These are phyloP conservation scores for Solenopsis fugax DNA, from an alignment of 1,140 invertebrate genomes.

Conservation along the genomic window DNA sequence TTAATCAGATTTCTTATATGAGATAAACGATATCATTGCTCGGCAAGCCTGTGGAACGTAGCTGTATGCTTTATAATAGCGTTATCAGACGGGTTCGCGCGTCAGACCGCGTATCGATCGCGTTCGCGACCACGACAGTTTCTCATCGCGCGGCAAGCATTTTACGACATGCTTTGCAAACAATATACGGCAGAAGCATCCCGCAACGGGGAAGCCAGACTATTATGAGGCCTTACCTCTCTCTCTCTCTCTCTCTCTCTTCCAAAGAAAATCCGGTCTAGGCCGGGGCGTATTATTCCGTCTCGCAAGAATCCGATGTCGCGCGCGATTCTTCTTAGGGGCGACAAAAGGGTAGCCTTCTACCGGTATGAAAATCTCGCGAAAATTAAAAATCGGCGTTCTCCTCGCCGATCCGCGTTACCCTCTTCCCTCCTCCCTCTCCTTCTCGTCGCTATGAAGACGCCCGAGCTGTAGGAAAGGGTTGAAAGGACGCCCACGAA, in stretches of 20 bases:
- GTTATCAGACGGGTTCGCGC: conserved; percentile 44
- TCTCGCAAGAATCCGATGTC: conserved; percentile 43
- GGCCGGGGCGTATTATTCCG: conserved; percentile 34
- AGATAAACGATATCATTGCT: conserved; percentile 14
- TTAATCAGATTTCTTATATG: not conserved
- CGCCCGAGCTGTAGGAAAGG: conserved; percentile 42
- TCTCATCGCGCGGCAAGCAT: conserved; percentile 56
- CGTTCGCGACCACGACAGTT: conserved; percentile 48
- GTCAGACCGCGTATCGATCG: conserved; percentile 60
- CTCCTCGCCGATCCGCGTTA: not conserved
- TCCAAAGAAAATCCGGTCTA: conserved; percentile 35
- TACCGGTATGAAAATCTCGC: conserved; percentile 59
- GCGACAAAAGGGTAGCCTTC: conserved; percentile 52
- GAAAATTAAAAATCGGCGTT: conserved; percentile 74
- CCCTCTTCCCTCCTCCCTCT: not conserved
- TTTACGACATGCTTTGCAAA: conserved; percentile 61
- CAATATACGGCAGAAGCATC: conserved; percentile 59
- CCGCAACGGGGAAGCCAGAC: conserved; percentile 45
- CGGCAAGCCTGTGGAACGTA: not conserved
- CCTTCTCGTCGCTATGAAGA: not conserved
- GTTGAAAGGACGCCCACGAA: conserved; percentile 67
- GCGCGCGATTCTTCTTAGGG: conserved; percentile 42
- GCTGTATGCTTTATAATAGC: conserved; percentile 23
- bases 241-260: not conserved
- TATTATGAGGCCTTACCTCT: conserved; percentile 13